Base-by-base conservation (phyloP, 2,888 invertebrate genomes). In the Tachina grossa region DNA sequence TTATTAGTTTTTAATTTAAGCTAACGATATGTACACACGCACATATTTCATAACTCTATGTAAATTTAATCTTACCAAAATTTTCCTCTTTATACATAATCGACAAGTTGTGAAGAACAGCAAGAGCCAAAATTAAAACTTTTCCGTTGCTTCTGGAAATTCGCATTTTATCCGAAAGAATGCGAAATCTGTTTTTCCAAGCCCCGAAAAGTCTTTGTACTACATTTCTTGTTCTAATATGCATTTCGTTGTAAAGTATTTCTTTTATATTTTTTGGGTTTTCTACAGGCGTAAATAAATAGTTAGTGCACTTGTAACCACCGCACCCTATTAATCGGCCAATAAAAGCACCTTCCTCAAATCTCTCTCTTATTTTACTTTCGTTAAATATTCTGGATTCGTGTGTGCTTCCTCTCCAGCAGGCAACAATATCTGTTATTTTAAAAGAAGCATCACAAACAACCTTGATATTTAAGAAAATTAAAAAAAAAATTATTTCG, bases 41-140 rank as follows among this genome's bases (percentile, higher is more conserved):
- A 19, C 10, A 31, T 5, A 31, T 31, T 6, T 31, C 31, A 31
- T 6, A 31, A 31, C 31, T 31, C 2, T 4, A 31, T 31, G 31
- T 31, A 31, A 31, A 31, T 31, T n/a, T 14, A 53, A 57, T 47
- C 22, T 57, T 47, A 72, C 55, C 51, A 43, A 75, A 63, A 31
- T 13, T 10, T 31, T 31, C 31, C 0, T 75, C 51, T 1, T 63
- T 53, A 10, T 63, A 75, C 10, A 75, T 41, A 22, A 79, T 14
- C 3, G 79, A 39, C 13, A 81, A 74, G 49, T 81, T 81, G n/a
- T 81, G 80, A 14, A 81, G 72, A n/a, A 74, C 80, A 9, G 63
- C 80, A 3, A 74, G 57, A 13, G 80, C 74, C 14, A 74, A 57
- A 41, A 59, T 39, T 59, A 81, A 19, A 59, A 43, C 43, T 81